Base-by-base conservation (phyloP, 2,797 vertebrate genomes). In the Galagoides demidoff region DNA sequence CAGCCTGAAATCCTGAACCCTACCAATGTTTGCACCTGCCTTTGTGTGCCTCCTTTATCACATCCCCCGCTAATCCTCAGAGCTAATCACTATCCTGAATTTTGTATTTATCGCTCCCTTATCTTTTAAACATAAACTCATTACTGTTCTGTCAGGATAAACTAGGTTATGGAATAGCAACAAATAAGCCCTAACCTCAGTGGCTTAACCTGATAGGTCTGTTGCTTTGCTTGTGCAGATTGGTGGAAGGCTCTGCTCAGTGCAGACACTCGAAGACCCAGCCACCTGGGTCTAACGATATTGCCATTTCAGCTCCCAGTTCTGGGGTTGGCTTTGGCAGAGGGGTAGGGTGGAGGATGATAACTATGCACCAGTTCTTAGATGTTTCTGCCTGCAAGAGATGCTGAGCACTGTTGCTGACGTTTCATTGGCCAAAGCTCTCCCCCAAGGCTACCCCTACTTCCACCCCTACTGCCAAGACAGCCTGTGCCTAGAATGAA, bases 61-160 rank as follows among this genome's bases (percentile, higher is more conserved):
- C 9, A 82, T 14, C 16, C 49, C 59, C 85, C 59, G n/a, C 77
- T 61, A 25, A 7, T 3, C 8, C 63, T 66, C 70, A 84, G 68
- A 34, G 37, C 23, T 90, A 52, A 74, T 57, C 45, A 73, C 39
- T 31, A 19, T 17, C 11, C 84, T 79, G 27, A 59, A 43, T 90
- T 94, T 52, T 89, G 64, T 91, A 81, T 68, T 74, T 92, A 43
- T 85, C 66, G 63, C 16, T 55, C 45, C 52, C 61, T 90, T 63
- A 22, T 9, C 57, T 45, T 85, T 89, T 87, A 52, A 92, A 92
- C 71, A 43, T 49, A 85, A 37, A 85, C 90, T 89, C 84, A 74
- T 83, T 59, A 79, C 27, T 71, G 61, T 63, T 93, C 52, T 49
- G 59, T 85, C 66, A 88, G 93, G 70, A 81, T 77, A 94, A 92